Evolutionary conservation across 2,888 invertebrate species (phyloP).

Genomic region (Formica aserva): DNA sequence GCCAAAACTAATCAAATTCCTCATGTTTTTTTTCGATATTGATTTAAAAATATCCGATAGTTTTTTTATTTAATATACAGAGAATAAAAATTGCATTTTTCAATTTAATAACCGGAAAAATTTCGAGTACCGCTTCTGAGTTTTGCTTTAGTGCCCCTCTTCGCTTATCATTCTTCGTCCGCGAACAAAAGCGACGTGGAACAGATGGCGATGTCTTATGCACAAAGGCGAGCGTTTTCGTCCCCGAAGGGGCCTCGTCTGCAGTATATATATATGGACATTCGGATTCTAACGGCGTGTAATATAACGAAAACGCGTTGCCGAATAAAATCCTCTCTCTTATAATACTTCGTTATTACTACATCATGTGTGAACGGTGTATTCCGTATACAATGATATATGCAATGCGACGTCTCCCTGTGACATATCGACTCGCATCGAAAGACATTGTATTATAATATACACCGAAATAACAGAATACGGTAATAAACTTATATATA

Average conservation of each 20-base stretch:
- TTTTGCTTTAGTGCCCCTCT: neutral
- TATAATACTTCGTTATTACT: constrained; percentile 61
- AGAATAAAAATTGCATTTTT: constrained; percentile 7
- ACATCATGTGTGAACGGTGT: constrained; percentile 49
- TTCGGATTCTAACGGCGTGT: constrained; percentile 40
- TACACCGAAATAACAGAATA: constrained; percentile 66
- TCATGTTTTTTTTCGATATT: constrained; percentile 20
- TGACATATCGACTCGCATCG: constrained; percentile 47
- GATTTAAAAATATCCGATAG: neutral
- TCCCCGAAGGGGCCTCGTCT: neutral
- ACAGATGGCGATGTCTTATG: neutral
- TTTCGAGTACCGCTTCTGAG: neutral
- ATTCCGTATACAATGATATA: constrained; percentile 59
- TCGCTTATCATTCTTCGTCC: neutral
- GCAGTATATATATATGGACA: constrained; percentile 10
- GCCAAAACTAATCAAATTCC: neutral
- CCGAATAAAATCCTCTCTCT: constrained; percentile 55
- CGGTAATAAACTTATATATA: constrained; percentile 58
- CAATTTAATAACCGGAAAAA: constrained; percentile 20
- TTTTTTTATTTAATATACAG: constrained; percentile 1
- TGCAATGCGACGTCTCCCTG: constrained; percentile 48
- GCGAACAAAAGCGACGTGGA: constrained; percentile 1
- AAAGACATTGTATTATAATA: constrained; percentile 65
- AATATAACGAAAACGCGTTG: constrained; percentile 28
- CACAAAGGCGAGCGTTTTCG: constrained; percentile 10